Evolutionary conservation across 2,888 invertebrate species (phyloP), one percentile per base, ranked within the genome.

Genomic region (Chydorus sphaericus): DNA sequence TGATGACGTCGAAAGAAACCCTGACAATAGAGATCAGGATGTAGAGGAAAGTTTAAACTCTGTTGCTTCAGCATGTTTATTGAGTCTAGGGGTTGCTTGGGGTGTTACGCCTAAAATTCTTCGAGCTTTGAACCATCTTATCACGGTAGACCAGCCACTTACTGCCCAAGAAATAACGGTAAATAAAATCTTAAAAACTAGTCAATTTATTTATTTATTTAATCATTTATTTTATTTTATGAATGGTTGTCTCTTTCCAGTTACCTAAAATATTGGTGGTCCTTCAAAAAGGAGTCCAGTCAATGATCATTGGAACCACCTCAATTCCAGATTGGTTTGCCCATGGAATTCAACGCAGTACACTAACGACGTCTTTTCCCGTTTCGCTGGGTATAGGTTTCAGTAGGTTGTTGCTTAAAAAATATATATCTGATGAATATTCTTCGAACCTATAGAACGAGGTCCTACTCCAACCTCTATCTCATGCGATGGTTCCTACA

Each of bases 21-120:
- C 14, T 18, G 6, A 3, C 20, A 18, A 6, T 4, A 16, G 48
- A 48, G 36, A 48, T 16, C 28, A 30, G 11, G 31, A 57, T 5
- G 51, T 23, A 36, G 49, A 28, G 38, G 37, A 31, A 20, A 48
- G 18, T n/a, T 77, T 94, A 64, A 88, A 90, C 20, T 83, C 90
- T 4, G 78, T 91, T 58, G 90, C 93, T 53, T 90, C 91, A 68
- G 85, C 96, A 2, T 93, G 93, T 63, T 76, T 98, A 8, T 76
- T 96, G 54, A 89, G 92, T 55, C 74, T 97, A 59, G 89, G 91
- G 14, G 87, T 96, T 50, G 93, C 94, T 1, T 77, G 88, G 56
- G 97, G 96, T 4, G 89, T 93, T 68, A 89, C 93, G 10, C 91
- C 91, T 58, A 84, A 90, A 66, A 81, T 90, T 63, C 75, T 96